Base-by-base conservation (phyloP, 2,888 invertebrate genomes). In the Tetranychus truncatus region DNA sequence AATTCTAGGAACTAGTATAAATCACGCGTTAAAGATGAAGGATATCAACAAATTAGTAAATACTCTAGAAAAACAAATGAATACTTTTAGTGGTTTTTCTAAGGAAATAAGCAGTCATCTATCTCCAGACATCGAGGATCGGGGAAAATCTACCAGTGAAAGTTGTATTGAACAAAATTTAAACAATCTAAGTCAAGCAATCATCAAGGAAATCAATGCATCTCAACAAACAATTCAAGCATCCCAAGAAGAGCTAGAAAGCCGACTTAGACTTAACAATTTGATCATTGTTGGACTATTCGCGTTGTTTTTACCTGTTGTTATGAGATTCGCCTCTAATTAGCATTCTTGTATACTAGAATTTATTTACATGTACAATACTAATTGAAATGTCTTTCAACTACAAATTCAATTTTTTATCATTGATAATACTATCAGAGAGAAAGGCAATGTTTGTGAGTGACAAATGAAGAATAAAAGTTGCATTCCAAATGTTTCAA, bases 1-100 rank as follows among this genome's bases (percentile, higher is more conserved):
- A n/a, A 73, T 75, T 8, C 44, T 75, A n/a, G 75, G 44, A 2
- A 73, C 75, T 6, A 73, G 73, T 67, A 66, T 75, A 2, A 75
- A 75, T 66, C 67, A 75, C 46, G 73, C 73, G 4, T n/a, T 75
- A 8, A 75, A 75, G 24, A 71, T 20, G 55, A 71, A 71, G n/a
- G 75, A 75, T 66, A 24, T 75, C 21, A 72, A 75, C 6, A 24
- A 75, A 72, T 45, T 75, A 46, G 45, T 72, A 11, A 46, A 71
- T 44, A 55, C 66, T 15, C 8, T 75, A 18, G 75, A 75, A 72
- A 15, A 8, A 44, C 46, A 74, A 65, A 74, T 55, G 55, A 55
- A 7, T 55, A 15, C 55, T 15, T 55, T 55, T 15, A 55, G 55
- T 15, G 9, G 8, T 2, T 24, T 69, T n/a, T 5, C 69, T n/a